Base-by-base conservation (phyloP, 2,113 vertebrate species). In the Syrrhaptes paradoxus region DNA sequence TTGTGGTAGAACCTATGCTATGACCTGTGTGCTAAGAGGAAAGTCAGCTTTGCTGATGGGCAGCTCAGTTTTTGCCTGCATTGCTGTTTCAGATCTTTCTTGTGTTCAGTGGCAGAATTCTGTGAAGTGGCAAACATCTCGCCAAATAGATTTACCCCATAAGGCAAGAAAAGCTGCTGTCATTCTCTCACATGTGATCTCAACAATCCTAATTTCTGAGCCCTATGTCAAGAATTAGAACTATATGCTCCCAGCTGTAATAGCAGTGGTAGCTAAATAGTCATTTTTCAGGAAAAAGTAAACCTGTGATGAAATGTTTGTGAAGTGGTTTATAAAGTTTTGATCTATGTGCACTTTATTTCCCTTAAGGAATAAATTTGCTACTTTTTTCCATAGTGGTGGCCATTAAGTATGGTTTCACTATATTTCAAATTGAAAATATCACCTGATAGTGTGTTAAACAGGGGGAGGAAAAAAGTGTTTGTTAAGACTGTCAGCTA, bases 1-100 rank as follows among this genome's bases (percentile, higher is more conserved):
- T 87, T 92, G 93, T 90, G 72, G 55, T 96, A 96, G 96, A 95
- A 59, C 57, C 63, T 85, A 18, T 95, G 87, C 85, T 88, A 58
- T 91, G 72, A 80, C 65, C 82, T 96, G 26, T 91, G 68, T 22
- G 51, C 72, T 21, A 90, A 84, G 65, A 93, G 26, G 32, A 83
- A 51, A 86, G 51, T 84, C 65, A 79, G 66, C 63, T 94, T 96
- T 85, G 85, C 66, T 76, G 82, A 93, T 87, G 36, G 22, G 32
- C 78, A 85, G 67, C 63, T 95, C 61, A 59, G 21, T 91, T 95
- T 85, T 90, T 67, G 68, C 63, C 68, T 77, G 29, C 76, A 55
- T 22, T 91, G 82, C 85, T 90, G 24, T 91, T 88, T 59, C 59
- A 88, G 32, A 63, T 77, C 22, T 88, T 90, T 82, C 95, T 92